Base-by-base conservation (phyloP, 2,888 invertebrate genomes). In the Proisotoma minuta region DNA sequence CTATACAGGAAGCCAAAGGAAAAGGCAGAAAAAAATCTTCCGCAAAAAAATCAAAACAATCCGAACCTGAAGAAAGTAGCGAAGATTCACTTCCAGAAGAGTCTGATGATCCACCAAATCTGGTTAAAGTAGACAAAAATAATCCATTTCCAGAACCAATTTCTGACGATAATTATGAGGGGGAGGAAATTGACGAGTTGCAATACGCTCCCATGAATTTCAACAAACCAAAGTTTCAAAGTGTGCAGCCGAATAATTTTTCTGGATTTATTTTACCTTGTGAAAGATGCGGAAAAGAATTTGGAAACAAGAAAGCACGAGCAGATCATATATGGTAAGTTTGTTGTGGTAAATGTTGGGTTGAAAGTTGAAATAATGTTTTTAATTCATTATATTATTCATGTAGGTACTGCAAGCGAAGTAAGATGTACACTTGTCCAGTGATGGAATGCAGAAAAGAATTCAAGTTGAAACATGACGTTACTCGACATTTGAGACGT, bases 401-500 rank as follows among this genome's bases (percentile, higher is more conserved):
- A 10, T 34, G 34, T 15, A 34, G 34, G 34, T 15, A 54, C 23
- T 54, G 54, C 39, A 54, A 54, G 10, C 10, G 40, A 15, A 23
- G 22, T 2, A 56, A 43, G n/a, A 56, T 43, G 5, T n/a, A 23
- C 18, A 20, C 8, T 5, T 56, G 67, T 29, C 52, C 59, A 1
- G 52, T 66, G 2, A n/a, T 28, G n/a, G 54, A 54, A 1, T 67
- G 67, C 27, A 50, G 18, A 3, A 63, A 57, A 20, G 20, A 50
- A n/a, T 63, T 66, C 26, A 66, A 63, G 24, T 24, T 63, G 34
- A 59, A 59, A n/a, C 61, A 63, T 49, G 63, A 67, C 22, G 20
- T 67, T 27, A 43, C 54, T 10, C 58, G 63, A 1, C 67, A 67
- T n/a, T 20, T 50, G 20, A 40, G 60, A 12, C 63, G 61, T 12